Evolutionary conservation across 2,113 vertebrate species (phyloP).

Genomic region (Pterocles orientalis): DNA sequence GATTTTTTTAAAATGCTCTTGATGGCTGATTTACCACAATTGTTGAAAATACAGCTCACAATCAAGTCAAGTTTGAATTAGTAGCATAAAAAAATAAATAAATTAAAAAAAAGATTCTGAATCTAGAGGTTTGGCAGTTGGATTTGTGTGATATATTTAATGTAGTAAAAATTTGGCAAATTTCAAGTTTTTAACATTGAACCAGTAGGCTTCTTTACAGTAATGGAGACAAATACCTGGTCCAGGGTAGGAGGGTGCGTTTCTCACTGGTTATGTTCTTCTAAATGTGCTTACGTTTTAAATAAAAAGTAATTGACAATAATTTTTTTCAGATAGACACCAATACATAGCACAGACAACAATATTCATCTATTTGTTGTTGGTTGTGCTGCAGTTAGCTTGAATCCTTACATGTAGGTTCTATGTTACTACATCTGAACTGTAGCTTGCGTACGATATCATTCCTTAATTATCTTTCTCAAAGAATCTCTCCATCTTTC

Average conservation of each 20-base stretch:
- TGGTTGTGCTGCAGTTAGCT: background rate
- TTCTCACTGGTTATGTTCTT: background rate
- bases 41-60: background rate
- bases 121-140: background rate
- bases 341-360: background rate
- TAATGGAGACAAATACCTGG: background rate
- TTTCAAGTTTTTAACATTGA: background rate
- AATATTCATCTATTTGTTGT: background rate
- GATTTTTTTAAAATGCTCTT: background rate
- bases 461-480: background rate
- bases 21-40: background rate
- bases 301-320: background rate
- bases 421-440: background rate
- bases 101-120: background rate
- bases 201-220: background rate
- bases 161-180: background rate
- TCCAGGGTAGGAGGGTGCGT: background rate
- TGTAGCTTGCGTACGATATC: background rate
- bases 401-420: background rate
- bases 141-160: background rate
- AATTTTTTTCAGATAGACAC: background rate
- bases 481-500: background rate
- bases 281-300: background rate
- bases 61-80: background rate
- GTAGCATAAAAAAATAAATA: background rate